Evolutionary conservation across 1,140 invertebrate genomes (phyloP), one percentile per base, ranked within the genome.

Genomic region (Drosophila littoralis): DNA sequence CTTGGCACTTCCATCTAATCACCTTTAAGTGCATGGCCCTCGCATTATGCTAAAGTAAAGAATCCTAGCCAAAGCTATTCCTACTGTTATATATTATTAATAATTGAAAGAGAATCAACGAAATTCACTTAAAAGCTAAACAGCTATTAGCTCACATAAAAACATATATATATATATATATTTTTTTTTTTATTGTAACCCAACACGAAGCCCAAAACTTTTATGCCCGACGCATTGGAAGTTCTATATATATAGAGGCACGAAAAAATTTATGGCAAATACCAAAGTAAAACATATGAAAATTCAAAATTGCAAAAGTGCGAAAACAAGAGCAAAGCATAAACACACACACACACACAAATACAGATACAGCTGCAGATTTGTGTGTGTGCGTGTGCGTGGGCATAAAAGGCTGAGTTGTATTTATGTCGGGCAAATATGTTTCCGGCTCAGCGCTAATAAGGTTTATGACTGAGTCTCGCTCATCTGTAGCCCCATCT

Each of bases 391-490:
- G 46, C 7, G 22, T 50, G 48, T 50, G 48, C 7, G 48, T 55
- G 59, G 66, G 67, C 67, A 70, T 75, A 77, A 78, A 78, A 70
- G 65, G 76, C 76, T 76, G 76, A 76, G 51, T 79, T 79, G 83
- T 86, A 86, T 86, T 86, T 88, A 86, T 86, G 83, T 88, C 83
- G 73, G 84, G 77, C 77, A 88, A 89, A 88, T 88, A 88, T 88
- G 83, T 88, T 88, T 88, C 83, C 83, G 84, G 75, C 70, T 83
- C 69, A 88, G 84, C 79, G 83, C 84, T 89, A 88, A 89, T 89
- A 89, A 89, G 84, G 83, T 88, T 88, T 88, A 88, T 89, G 83
- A 83, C 73, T 66, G 52, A 67, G 68, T 46, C 64, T 40, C 45
- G 40, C 52, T 70, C 66, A 61, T 69, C 36, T 63, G 58, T 45